Evolutionary conservation across 2,113 vertebrate genomes (phyloP).

Genomic region (Dermatemys mawii): DNA sequence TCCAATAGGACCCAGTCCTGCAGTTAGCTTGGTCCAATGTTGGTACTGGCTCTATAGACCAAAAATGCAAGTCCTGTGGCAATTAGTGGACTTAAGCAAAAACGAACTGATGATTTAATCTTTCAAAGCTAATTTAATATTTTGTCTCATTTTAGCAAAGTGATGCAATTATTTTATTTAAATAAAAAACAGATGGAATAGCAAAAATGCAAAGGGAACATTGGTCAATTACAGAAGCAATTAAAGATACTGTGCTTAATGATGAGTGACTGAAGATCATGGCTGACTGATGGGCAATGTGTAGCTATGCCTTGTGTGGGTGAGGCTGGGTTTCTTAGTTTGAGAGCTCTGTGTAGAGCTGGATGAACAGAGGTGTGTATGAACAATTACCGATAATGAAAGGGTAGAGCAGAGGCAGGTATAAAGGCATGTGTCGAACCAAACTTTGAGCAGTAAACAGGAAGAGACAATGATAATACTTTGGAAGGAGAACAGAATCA

Average conservation of each 20-base stretch:
- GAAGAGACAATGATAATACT: background rate
- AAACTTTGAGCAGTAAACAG: conserved; percentile 3
- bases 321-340: background rate
- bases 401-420: background rate
- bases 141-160: background rate
- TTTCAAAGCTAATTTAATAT: background rate
- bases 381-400: background rate
- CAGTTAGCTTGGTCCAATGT: background rate
- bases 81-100: background rate
- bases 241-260: background rate
- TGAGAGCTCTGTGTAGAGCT: background rate
- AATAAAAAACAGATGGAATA: background rate
- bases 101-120: background rate
- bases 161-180: background rate
- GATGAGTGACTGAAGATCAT: background rate
- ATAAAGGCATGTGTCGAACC: background rate
- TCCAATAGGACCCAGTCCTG: background rate
- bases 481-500: background rate
- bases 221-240: background rate
- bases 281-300: background rate
- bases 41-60: background rate
- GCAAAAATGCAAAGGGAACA: background rate
- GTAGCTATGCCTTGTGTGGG: background rate
- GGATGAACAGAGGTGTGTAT: background rate
- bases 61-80: background rate